Base-by-base conservation (phyloP, 2,888 invertebrate species). In the Neoascia interrupta region DNA sequence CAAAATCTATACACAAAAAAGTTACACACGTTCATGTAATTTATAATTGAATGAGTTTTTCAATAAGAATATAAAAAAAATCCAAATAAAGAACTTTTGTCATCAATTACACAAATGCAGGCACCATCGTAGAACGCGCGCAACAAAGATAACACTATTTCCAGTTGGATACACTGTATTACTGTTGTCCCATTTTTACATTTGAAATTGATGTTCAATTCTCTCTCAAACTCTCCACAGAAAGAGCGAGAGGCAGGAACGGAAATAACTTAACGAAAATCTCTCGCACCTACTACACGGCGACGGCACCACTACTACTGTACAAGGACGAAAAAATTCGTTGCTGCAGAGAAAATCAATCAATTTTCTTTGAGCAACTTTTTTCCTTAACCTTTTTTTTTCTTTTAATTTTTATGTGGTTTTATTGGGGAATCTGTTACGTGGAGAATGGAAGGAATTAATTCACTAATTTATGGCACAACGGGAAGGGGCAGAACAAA, bases 301-400 rank as follows among this genome's bases (percentile, higher is more conserved):
- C n/a, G n/a, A 31, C 31, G 31, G n/a, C 8, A 31, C 51, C n/a
- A n/a, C n/a, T n/a, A 45, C 43, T 8, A 37, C 37, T 37, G 37
- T 66, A 53, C 36, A n/a, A 31, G 31, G n/a, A 31, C 31, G 31
- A 31, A 26, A 39, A 64, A 60, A 64, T 43, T 73, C 43, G 39
- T 73, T 68, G 66, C 61, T 79, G 70, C 66, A 31, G 60, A 79
- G 64, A 73, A 79, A 79, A 79, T 79, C 79, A 79, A 79, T 79
- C 79, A 79, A 79, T 79, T 79, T 68, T 61, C 61, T 73, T 72
- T 64, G 58, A 72, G 58, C 53, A 64, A 64, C 58, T 64, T 76
- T 75, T 81, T 69, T 56, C 75, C 60, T 47, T 81, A 54, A 26
- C 47, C 51, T 34, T 31, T 69, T 60, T 23, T 28, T 45, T 63